A percentile compares a stretch with the other conserved stretches of the same genome.
Conservation (phyloP, 2,888 invertebrate genomes). For the Rotaria socialis region DNA sequence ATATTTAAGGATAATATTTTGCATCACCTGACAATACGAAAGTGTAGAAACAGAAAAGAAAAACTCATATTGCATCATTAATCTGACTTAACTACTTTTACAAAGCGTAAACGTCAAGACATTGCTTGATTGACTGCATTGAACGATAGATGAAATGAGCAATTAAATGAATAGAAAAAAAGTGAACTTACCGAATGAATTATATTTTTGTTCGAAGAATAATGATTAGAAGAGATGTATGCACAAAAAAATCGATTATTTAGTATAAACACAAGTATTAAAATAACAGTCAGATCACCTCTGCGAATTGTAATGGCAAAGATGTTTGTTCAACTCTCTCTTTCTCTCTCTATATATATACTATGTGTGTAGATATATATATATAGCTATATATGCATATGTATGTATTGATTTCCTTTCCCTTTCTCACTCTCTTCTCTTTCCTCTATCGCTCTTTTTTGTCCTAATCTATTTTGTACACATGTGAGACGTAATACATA, state of each 20-base stretch:
- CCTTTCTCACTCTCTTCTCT: not conserved
- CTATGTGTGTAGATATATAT: not conserved
- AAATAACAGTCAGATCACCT: constrained; percentile 18
- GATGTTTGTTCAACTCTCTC: constrained; percentile 12
- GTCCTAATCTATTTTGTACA: not conserved
- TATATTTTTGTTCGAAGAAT: not conserved
- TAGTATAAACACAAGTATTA: not conserved
- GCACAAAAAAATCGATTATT: not conserved
- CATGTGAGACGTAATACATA: constrained; percentile 17
- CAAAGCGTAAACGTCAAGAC: not conserved
- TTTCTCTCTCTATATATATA: not conserved
- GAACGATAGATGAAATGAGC: not conserved
- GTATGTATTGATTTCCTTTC: not conserved
- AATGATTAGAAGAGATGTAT: not conserved
- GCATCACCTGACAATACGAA: not conserved
- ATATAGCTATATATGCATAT: not conserved
- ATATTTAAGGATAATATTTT: not conserved
- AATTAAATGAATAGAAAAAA: not conserved
- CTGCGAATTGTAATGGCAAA: not conserved
- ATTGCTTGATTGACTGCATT: not conserved
- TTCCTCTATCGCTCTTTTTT: not conserved
- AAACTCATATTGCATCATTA: not conserved
- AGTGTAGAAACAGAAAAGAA: not conserved
- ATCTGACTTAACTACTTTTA: not conserved
- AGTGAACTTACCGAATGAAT: not conserved